Evolutionary conservation across 2,888 invertebrate species (phyloP), one percentile per base, ranked within the genome.

Genomic region (Zygaena filipendulae): DNA sequence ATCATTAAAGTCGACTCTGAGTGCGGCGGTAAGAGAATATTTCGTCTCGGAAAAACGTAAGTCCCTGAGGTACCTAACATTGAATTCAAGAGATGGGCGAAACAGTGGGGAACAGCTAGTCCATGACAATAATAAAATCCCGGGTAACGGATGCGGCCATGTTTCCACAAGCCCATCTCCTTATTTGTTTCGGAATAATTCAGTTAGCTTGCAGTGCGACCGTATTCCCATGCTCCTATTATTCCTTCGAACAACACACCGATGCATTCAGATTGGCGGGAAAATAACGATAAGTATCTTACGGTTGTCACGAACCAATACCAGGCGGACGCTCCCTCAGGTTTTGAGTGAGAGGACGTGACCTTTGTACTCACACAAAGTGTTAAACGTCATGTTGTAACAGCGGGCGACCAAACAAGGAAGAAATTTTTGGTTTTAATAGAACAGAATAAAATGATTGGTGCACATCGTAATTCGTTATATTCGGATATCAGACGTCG

Each of bases 211-310:
- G 47, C 49, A 60, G 49, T 59, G 49, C 37, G 48, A 51, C 49
- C 39, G 58, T 57, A 57, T 74, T 77, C 77, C 67, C 77, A 77
- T 75, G 77, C 71, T 71, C 72, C 71, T 60, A 74, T 72, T 77
- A 59, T 55, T 52, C 49, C 49, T 55, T 54, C 55, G 59, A 62
- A 69, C 69, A 64, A 67, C 67, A 49, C 47, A 53, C 47, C 56
- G 49, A 60, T 64, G 68, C 67, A 66, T 68, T 51, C 61, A 61
- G 70, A 74, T 77, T 70, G 75, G 75, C 64, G 68, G 67, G 68
- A 75, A 68, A 69, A 71, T 75, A 75, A 75, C 69, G 77, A 79
- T 79, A 74, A 72, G 64, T 61, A 77, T 79, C 75, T 71, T 53
- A 58, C 52, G 46, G 63, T 62, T 75, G 77, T 79, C 77, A 79